phyloP scores from a whole-genome alignment of 2,888 invertebrate genomes.

The Calameuta filiformis region DNA sequence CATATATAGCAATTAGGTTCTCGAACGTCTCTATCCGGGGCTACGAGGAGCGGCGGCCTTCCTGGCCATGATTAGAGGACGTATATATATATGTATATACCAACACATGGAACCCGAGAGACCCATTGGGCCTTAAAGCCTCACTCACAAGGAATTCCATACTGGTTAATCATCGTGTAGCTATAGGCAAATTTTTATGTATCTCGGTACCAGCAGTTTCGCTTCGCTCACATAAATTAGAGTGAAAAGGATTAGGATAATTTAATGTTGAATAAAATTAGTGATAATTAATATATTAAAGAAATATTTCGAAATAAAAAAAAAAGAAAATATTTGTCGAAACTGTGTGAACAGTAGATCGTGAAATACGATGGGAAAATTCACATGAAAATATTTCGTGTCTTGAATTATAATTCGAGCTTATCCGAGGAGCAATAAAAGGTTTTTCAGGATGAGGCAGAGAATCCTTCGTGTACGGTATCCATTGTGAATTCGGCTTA shows the following conservation, averaged over 20 bases:
- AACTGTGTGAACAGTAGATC: neutral
- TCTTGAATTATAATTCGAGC: neutral
- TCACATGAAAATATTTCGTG: neutral
- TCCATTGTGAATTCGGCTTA: constrained; percentile 4
- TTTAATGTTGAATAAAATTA: neutral
- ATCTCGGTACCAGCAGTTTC: neutral
- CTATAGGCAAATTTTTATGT: neutral
- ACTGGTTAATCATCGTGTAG: neutral
- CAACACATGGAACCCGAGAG: constrained; percentile 31
- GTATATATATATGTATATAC: constrained; percentile 25
- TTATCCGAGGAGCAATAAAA: neutral
- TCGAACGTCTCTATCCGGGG: constrained; percentile 55
- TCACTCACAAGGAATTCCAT: constrained; percentile 30
- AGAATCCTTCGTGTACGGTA: neutral
- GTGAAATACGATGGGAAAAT: neutral
- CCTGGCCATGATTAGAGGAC: constrained; percentile 58
- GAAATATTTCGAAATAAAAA: neutral
- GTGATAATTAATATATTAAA: neutral
- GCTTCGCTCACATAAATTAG: neutral
- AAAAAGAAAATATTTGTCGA: neutral
- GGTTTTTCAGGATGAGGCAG: neutral
- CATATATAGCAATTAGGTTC: constrained; percentile 57
- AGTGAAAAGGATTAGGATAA: neutral
- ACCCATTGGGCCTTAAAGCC: constrained; percentile 31
- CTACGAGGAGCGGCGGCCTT: constrained; percentile 46